Conservation (phyloP, 2,113 vertebrate genomes). For the Gobiocypris rarus region DNA sequence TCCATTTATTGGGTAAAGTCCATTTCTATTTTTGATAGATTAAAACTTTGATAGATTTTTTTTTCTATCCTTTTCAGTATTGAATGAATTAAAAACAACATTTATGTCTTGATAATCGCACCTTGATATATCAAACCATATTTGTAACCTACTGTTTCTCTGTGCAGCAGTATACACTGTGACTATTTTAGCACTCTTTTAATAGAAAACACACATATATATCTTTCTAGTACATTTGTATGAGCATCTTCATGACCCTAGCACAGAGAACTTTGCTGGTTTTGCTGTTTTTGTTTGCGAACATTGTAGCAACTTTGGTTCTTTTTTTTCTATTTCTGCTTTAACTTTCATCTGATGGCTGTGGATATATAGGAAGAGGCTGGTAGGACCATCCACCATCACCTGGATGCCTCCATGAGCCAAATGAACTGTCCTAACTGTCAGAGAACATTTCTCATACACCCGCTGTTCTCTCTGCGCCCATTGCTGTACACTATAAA, state of each 20-base stretch:
- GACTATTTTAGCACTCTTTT: neutral
- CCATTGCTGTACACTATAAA: constrained; percentile 14
- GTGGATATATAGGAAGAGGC: constrained; percentile 27
- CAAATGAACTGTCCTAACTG: constrained; percentile 54
- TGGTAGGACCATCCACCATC: constrained; percentile 34
- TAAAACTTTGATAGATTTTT: neutral
- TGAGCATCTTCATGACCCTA: neutral
- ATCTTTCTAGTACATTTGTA: neutral
- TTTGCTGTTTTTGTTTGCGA: neutral
- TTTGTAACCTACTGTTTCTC: neutral
- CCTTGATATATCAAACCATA: neutral
- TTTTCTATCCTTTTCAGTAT: neutral
- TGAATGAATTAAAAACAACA: neutral
- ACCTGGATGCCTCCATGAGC: constrained; percentile 43
- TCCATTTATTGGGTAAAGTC: too few species aligned
- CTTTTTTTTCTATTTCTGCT: constrained; percentile 3
- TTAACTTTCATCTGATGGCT: constrained; percentile 42
- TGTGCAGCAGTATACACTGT: neutral
- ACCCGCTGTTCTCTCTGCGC: neutral
- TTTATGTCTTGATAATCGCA: neutral
- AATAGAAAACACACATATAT: neutral
- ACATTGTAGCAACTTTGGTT: constrained; percentile 14
- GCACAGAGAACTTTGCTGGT: neutral
- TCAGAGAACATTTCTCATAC: constrained; percentile 45
- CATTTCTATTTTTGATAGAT: too few species aligned